A percentile compares a stretch with the other conserved stretches of the same genome.
phyloP scores from a whole-genome alignment of 2,888 invertebrate species.

The Drosophila diplacantha region DNA sequence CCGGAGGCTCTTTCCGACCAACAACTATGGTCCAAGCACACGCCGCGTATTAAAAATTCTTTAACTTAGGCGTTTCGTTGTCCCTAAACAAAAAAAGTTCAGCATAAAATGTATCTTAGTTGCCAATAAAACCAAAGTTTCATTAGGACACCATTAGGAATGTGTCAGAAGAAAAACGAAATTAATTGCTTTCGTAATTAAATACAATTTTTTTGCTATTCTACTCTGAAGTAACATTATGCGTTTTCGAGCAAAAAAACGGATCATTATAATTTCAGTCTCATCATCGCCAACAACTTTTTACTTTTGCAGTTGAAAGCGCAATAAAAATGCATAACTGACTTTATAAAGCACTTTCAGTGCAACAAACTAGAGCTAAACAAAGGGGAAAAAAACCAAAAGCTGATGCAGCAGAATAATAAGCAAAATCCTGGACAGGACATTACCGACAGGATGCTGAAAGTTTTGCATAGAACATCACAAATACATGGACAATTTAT shows the following conservation, averaged over 20 bases:
- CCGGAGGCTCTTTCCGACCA: slow-evolving; percentile 16
- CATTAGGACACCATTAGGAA: slow-evolving; percentile 39
- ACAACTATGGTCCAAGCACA: slow-evolving; percentile 14
- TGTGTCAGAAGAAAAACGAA: not conserved
- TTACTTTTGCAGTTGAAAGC: slow-evolving; percentile 5
- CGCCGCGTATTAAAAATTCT: slow-evolving; percentile 23
- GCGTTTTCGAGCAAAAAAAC: not conserved
- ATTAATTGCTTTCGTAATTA: not conserved
- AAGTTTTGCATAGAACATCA: slow-evolving; percentile 29
- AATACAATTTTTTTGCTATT: not conserved
- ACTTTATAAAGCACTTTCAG: slow-evolving; percentile 12
- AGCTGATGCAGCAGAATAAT: slow-evolving; percentile 51
- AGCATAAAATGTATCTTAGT: slow-evolving; percentile 16
- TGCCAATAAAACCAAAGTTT: slow-evolving; percentile 31
- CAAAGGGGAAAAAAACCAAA: slow-evolving; percentile 21
- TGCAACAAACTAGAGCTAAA: slow-evolving; percentile 4
- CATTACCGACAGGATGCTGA: slow-evolving; percentile 39
- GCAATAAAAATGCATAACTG: slow-evolving; percentile 19
- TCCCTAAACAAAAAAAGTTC: not conserved
- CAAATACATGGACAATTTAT: slow-evolving; percentile 22
- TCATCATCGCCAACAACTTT: not conserved
- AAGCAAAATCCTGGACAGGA: slow-evolving; percentile 22
- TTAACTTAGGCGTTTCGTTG: slow-evolving; percentile 5
- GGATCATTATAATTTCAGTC: not conserved
- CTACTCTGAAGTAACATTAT: not conserved